Evolutionary conservation across 2,797 vertebrate genomes (phyloP), one percentile per base, ranked within the genome.

Genomic region (Paratrypauchen microcephalus): DNA sequence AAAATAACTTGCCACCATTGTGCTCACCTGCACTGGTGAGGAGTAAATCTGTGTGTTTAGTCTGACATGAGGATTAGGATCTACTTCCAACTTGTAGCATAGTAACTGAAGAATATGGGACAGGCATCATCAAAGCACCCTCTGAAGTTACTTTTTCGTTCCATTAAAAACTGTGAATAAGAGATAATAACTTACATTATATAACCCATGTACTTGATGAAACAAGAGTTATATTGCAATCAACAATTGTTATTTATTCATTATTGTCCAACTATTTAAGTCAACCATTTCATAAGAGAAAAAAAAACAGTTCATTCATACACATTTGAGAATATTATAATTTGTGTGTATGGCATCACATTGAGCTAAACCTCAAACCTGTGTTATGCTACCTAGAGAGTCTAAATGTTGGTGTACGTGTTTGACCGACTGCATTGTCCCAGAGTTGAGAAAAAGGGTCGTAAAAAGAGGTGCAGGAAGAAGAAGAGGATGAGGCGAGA

Each of bases 381-480:
- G 2, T 28, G 9, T 58, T 16, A 11, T 16, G 15, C 18, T n/a
- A 32, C 28, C 26, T 39, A 11, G 57, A 16, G 54, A 64, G 26
- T 41, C 64, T 77, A 77, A 78, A 74, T 65, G 75, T 59, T 67
- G 70, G 71, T 86, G 78, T 79, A 83, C 84, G 73, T 75, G 68
- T 57, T 86, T 79, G 75, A 88, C 75, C 21, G 68, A 47, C 71
- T 76, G 83, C 71, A 89, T 92, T 92, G 90, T 91, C 82, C 88
- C 70, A 47, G 16, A 74, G 80, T 83, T 52, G 88, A 78, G 87
- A 87, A 82, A 81, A 77, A 70, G 77, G 82, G 77, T 88, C 80
- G 80, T 91, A 89, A 92, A 93, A 84, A 83, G 79, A 87, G 85
- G 87, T 84, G 82, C 87, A 91, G 89, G 86, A 87, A 82, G 87